phyloP scores from a whole-genome alignment of 2,797 vertebrate species.

The Acrocephalus scirpaceus region DNA sequence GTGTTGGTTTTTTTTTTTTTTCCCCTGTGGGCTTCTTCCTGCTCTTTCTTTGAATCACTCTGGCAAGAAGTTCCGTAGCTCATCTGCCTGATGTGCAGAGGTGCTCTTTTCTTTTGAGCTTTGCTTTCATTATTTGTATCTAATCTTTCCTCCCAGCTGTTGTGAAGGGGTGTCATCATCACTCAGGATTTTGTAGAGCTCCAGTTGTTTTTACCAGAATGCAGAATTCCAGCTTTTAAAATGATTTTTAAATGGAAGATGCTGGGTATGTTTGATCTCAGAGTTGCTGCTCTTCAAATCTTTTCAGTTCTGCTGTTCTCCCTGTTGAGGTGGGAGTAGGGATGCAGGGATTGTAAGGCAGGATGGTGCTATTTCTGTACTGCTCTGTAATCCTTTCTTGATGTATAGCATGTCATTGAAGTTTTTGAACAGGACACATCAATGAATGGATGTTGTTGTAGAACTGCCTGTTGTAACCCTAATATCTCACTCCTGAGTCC shows the following conservation, averaged over 20 bases:
- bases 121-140: background rate
- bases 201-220: background rate
- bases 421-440: background rate
- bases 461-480: background rate
- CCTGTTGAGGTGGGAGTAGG: background rate
- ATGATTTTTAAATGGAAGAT: background rate
- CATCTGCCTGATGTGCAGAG: background rate
- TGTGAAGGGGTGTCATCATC: background rate
- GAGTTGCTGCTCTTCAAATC: background rate
- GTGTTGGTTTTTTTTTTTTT: too few species aligned
- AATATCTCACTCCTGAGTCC: background rate
- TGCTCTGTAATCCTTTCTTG: background rate
- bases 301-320: background rate
- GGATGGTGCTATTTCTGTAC: background rate
- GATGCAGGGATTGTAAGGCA: background rate
- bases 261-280: background rate
- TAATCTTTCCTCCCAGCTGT: background rate
- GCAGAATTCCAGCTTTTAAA: background rate
- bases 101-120: background rate
- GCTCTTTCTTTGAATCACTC: background rate
- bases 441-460: background rate
- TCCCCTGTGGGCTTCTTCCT: background rate
- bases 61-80: background rate
- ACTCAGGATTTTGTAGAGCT: background rate
- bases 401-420: background rate